Evolutionary conservation across 2,888 invertebrate genomes (phyloP), one percentile per base, ranked within the genome.

Genomic region (Capitulum mitella): DNA sequence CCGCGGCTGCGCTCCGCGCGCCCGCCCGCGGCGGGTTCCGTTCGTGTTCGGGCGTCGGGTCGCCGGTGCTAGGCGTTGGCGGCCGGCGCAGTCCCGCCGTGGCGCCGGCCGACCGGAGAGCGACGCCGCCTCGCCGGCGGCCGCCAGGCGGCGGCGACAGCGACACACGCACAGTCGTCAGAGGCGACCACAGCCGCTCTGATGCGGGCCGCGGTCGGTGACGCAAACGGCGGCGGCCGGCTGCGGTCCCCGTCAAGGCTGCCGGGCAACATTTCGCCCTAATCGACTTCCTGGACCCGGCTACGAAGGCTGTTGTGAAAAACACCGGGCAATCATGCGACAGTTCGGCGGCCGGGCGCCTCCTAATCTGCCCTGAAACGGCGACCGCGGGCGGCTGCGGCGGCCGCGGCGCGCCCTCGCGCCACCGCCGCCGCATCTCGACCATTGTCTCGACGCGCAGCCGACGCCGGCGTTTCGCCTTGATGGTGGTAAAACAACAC

Each of bases 251-350:
- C 37, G 37, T 37, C 70, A 70, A 70, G 70, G 70, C 37, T 70
- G 70, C 70, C 22, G 22, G 37, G 14, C 26, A 22, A 26, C 22
- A 37, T 2, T 16, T 34, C 70, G 37, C 34, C 37, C 37, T 32
- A 70, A 70, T 70, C 19, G 37, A 70, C 34, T 37, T 70, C 37
- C 70, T 37, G n/a, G 64, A 10, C 70, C 19, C 34, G 14, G 29
- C 70, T 26, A n/a, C 37, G 70, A 70, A 70, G 37, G 70, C 70
- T 70, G 70, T 32, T 37, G 37, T 37, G 70, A 29, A 70, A 32
- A 70, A 37, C 70, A 37, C 3, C 8, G 5, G 70, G 16, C 70
- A 58, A 37, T 70, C 37, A 37, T 19, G 10, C 22, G 26, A 70
- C 37, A 37, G 37, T 16, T 29, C 32, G n/a, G n/a, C 3, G 14